A percentile compares a stretch with the other conserved stretches of the same genome.
phyloP scores from a whole-genome alignment of 2,113 vertebrate genomes.

The Melanocharis versteri region DNA sequence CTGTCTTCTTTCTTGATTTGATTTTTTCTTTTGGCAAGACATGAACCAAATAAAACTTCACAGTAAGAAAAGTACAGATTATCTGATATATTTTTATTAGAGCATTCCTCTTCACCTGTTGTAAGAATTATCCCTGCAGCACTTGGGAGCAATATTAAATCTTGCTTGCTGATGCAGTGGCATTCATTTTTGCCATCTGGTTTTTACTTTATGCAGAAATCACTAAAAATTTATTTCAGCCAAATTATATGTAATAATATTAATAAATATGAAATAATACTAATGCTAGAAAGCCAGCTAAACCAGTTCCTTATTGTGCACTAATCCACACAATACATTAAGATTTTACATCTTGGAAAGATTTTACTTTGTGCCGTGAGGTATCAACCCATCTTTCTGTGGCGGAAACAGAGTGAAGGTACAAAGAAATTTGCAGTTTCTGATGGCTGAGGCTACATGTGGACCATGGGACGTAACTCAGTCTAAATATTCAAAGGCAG shows the following conservation, averaged over 20 bases:
- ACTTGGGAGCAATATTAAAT: not conserved
- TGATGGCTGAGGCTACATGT: not conserved
- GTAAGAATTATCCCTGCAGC: not conserved
- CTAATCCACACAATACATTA: not conserved
- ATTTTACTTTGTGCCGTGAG: not conserved
- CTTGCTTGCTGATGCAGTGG: not conserved
- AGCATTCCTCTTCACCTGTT: not conserved
- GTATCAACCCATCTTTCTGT: not conserved
- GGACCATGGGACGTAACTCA: not conserved
- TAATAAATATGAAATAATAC: not conserved
- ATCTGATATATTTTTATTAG: not conserved
- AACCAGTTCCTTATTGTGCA: not conserved
- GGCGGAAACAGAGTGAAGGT: not conserved
- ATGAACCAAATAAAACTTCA: not conserved
- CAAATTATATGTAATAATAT: not conserved
- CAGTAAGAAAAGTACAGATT: not conserved
- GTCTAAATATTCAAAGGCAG: not conserved
- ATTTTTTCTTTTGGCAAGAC: not conserved
- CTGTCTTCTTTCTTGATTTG: not conserved
- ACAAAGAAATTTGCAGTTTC: not conserved
- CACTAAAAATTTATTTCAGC: not conserved
- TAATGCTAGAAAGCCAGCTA: not conserved
- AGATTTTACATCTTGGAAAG: not conserved
- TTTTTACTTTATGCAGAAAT: not conserved
- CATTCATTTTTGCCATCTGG: not conserved